Percentiles rank a stretch among this genome's conserved stretches.
Evolutionary conservation across 2,797 vertebrate species (phyloP).

Genomic region (Buceros bicornis): DNA sequence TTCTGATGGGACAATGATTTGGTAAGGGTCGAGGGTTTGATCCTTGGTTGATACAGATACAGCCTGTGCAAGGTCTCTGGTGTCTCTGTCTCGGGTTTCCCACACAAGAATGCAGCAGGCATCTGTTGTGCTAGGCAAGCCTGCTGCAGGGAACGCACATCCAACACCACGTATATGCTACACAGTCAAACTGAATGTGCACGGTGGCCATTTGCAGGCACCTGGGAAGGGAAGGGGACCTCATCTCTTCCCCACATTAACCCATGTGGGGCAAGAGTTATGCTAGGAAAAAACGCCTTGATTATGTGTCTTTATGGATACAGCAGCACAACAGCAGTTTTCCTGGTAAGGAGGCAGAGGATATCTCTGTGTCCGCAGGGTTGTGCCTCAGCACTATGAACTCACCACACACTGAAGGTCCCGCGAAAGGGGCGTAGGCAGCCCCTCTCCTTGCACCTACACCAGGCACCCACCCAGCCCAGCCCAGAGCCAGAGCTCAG

Average conservation of each 20-base stretch:
- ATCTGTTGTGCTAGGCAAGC: background rate
- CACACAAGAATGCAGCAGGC: background rate
- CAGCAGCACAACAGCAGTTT: background rate
- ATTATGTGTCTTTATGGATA: background rate
- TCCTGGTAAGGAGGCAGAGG: background rate
- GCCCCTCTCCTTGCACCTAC: background rate
- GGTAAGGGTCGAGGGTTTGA: background rate
- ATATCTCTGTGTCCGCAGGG: background rate
- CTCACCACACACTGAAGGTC: background rate
- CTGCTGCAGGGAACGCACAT: background rate
- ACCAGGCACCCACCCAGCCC: background rate
- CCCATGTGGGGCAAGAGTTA: background rate
- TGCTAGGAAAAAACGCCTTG: background rate
- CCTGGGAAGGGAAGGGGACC: background rate
- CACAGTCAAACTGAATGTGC: background rate
- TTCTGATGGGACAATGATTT: background rate
- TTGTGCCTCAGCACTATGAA: background rate
- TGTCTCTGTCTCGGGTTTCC: background rate
- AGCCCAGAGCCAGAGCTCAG: background rate
- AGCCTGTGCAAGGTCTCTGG: background rate
- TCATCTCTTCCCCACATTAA: background rate
- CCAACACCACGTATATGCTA: background rate
- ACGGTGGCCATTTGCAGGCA: background rate
- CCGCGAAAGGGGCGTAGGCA: fast-evolving
- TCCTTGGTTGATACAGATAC: background rate